These are phyloP conservation scores for Gibbula magus DNA, from an alignment of 2,888 invertebrate species.

Conservation along the genomic window DNA sequence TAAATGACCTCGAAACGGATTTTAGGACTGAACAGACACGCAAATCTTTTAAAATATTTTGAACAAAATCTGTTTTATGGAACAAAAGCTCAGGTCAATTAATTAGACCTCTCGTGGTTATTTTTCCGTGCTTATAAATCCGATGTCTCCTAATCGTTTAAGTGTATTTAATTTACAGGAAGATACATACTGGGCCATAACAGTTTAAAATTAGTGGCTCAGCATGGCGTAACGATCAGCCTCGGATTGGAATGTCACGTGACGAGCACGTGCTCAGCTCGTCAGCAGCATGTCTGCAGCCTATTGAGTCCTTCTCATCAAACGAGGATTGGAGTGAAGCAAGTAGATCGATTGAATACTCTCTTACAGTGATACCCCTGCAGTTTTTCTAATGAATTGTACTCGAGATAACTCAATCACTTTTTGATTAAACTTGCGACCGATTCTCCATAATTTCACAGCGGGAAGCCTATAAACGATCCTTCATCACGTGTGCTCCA, in stretches of 20 bases:
- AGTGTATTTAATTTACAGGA: neutral
- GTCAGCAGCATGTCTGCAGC: neutral
- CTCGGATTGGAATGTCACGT: neutral
- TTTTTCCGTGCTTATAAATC: too few relatives aligned
- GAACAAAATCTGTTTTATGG: too few relatives aligned
- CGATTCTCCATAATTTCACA: neutral
- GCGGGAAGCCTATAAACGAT: neutral
- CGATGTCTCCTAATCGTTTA: too few relatives aligned
- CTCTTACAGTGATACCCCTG: constrained; percentile 1
- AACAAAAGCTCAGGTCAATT: too few relatives aligned
- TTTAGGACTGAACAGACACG: too few relatives aligned
- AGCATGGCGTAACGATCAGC: neutral
- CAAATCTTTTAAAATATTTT: too few relatives aligned
- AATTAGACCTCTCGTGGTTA: too few relatives aligned
- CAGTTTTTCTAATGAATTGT: constrained; percentile 11
- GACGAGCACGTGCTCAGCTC: constrained; percentile 6
- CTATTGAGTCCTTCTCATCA: neutral
- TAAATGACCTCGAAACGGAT: too few relatives aligned
- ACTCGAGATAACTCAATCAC: constrained; percentile 15
- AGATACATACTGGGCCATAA: neutral
- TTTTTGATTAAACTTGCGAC: constrained; percentile 17
- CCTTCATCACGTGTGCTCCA: neutral
- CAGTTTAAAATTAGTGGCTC: neutral
- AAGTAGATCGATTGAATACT: neutral
- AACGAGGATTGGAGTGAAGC: neutral